A percentile compares a stretch with the other conserved stretches of the same genome.
phyloP scores from a whole-genome alignment of 1,140 invertebrate species.

The Apis dorsata region DNA sequence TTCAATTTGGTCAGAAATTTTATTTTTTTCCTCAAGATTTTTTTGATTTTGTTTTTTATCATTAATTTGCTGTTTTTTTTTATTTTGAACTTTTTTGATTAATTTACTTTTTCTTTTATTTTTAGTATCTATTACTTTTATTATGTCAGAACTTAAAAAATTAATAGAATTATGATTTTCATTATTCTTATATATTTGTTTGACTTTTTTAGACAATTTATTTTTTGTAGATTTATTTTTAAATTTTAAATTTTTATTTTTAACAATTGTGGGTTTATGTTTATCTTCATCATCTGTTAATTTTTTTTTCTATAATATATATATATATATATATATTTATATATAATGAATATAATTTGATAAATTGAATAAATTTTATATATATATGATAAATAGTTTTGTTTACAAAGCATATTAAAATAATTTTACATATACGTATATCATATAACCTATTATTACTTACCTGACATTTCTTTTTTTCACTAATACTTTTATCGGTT shows the following conservation, averaged over 20 bases:
- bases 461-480: background rate
- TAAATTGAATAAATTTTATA: background rate
- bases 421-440: background rate
- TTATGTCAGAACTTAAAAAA: background rate
- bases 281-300: background rate
- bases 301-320: constrained; percentile 24
- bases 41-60: background rate
- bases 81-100: background rate
- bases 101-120: background rate
- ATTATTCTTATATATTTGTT: background rate
- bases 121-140: background rate
- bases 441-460: background rate
- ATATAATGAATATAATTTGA: background rate
- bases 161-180: background rate
- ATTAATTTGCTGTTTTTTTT: background rate
- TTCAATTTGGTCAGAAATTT: background rate
- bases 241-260: constrained; percentile 10
- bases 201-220: constrained; percentile 3
- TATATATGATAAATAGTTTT: background rate
- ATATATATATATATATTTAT: background rate
- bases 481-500: background rate
- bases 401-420: no score
- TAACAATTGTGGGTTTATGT: background rate
- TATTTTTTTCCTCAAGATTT: background rate
- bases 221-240: constrained; percentile 9